Evolutionary conservation across 2,113 vertebrate species (phyloP).

Genomic region (Heterocephalus glaber): DNA sequence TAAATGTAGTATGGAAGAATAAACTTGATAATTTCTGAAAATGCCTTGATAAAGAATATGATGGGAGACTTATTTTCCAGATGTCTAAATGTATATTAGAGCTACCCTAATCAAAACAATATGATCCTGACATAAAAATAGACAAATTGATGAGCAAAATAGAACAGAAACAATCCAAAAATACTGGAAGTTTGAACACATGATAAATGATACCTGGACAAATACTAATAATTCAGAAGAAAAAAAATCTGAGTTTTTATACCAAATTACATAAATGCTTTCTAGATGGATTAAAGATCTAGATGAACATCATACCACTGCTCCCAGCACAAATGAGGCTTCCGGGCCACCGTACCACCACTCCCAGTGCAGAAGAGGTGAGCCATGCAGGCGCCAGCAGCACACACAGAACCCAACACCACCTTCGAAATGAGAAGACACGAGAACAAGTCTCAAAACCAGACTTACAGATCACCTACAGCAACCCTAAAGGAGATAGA

Average conservation of each 20-base stretch:
- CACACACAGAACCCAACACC: too few relatives aligned
- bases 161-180: neutral
- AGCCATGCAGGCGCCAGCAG: too few relatives aligned
- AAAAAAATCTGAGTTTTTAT: neutral
- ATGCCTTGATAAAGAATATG: neutral
- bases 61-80: neutral
- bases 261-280: neutral
- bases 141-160: neutral
- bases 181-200: neutral
- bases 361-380: too few relatives aligned
- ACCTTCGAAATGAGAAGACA: too few relatives aligned
- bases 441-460: too few relatives aligned
- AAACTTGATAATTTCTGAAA: neutral
- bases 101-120: neutral
- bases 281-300: neutral
- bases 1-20: neutral
- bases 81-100: neutral
- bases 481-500: too few relatives aligned
- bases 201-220: neutral
- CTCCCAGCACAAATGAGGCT: too few relatives aligned
- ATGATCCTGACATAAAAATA: neutral
- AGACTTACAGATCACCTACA: too few relatives aligned
- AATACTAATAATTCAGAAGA: neutral
- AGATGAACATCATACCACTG: too few relatives aligned
- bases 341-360: too few relatives aligned